Evolutionary conservation across 1,140 invertebrate genomes (phyloP).

Genomic region (Caenorhabditis tropicalis): DNA sequence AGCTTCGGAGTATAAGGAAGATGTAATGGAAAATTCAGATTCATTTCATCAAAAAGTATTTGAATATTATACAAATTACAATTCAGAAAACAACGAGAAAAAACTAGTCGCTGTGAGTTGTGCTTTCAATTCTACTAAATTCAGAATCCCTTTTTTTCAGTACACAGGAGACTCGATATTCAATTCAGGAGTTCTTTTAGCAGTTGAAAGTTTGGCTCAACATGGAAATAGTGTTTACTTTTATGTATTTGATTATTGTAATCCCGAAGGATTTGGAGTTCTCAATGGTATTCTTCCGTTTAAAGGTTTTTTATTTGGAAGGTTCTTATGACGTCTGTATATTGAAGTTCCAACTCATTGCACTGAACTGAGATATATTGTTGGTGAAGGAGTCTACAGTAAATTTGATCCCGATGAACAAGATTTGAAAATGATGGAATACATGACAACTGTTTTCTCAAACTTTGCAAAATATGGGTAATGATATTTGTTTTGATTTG

Average conservation of each 20-base stretch:
- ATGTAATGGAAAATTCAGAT: not conserved
- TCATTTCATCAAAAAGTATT: not conserved
- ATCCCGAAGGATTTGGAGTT: constrained; percentile 46
- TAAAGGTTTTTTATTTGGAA: constrained; percentile 34
- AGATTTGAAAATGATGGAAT: constrained; percentile 62
- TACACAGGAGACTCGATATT: not conserved
- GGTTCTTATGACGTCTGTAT: not conserved
- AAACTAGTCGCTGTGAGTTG: not conserved
- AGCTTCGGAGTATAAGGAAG: not conserved
- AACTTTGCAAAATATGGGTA: constrained; percentile 70
- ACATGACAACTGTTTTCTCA: constrained; percentile 60
- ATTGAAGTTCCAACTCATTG: constrained; percentile 60
- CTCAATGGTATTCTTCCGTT: constrained; percentile 46
- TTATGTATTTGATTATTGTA: constrained; percentile 56
- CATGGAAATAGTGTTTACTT: constrained; percentile 43
- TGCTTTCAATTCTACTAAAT: not conserved
- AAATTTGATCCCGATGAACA: constrained; percentile 62
- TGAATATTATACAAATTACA: not conserved
- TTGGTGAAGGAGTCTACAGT: constrained; percentile 61
- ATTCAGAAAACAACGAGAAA: not conserved
- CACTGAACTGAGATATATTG: constrained; percentile 63
- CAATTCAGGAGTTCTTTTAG: not conserved
- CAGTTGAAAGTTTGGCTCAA: not conserved
- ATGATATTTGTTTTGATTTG: not conserved
- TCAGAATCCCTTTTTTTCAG: not conserved